These are phyloP conservation scores for Tanytarsus gracilentus DNA, from an alignment of 2,888 invertebrate species.

Conservation along the genomic window DNA sequence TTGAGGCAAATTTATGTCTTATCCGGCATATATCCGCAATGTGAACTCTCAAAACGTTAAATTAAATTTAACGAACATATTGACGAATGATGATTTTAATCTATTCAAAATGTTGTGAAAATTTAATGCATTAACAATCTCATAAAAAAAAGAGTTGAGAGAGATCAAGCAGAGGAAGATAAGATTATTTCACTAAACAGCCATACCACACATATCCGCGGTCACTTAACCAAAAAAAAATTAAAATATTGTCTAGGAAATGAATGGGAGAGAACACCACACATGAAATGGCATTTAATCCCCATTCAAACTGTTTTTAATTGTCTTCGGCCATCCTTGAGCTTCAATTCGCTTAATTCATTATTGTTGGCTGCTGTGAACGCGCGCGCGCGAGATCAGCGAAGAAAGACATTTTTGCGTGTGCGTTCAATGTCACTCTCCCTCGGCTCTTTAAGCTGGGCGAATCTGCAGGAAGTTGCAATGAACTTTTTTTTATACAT, in stretches of 20 bases:
- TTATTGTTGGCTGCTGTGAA: not conserved
- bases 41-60: no score
- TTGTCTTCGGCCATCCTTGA: not conserved
- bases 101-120: no score
- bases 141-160: no score
- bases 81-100: no score
- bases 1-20: no score
- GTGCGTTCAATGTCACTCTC: conserved; percentile 8
- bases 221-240: no score
- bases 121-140: no score
- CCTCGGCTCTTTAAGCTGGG: not conserved
- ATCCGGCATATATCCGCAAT: no score
- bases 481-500: not conserved
- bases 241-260: conserved; percentile 9
- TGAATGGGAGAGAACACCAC: not conserved
- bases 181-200: no score
- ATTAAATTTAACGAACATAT: no score
- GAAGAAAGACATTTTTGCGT: conserved; percentile 3
- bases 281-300: conserved; percentile 5
- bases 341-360: not conserved
- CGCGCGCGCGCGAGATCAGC: not conserved
- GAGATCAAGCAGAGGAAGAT: no score
- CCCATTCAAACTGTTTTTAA: not conserved
- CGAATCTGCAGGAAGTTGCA: conserved; percentile 10
- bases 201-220: no score